Base-by-base conservation (phyloP, 1,140 invertebrate genomes). In the Neodiprion fabricii region DNA sequence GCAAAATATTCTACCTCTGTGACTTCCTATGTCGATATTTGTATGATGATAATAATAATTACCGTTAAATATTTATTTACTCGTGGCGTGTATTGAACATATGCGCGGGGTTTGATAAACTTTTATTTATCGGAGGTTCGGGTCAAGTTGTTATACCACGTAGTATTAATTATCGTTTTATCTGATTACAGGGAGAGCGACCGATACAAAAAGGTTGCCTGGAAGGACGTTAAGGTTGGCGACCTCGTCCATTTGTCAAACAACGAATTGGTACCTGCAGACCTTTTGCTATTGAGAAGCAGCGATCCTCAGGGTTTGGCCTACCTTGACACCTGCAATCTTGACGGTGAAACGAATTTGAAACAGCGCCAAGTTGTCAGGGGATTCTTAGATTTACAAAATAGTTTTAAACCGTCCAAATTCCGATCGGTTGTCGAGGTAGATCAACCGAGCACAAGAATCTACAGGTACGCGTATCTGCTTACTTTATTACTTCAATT, bases 311-410 rank as follows among this genome's bases (percentile, higher is more conserved):
- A 97, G 83, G 97, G 97, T 48, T 92, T 98, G 79, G 99, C 98
- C 85, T 99, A 99, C 88, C 95, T 99, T 83, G 93, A 99, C 89
- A 99, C 98, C 1, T 96, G 97, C 77, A 99, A 99, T 89, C 90
- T 99, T 79, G 99, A 99, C 85, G 99, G 99, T 11, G 99, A 99
- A 89, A 99, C 97, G n/a, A 99, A 99, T 91, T 89, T 99, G 67
- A 99, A 99, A 88, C 96, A 98, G 81, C 91, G 98, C 82, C 94
- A 98, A 87, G 94, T 96, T 1, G 92, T 94, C 12, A 88, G 91
- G 71, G 94, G 93, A 23, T 91, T 90, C 81, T 82, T 91, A 83
- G 88, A 91, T 78, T 85, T 93, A 85, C 92, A 93, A 88, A 86
- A 90, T 79, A 89, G 91, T 72, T 97, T 97, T 84, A 91, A 92